Conservation (phyloP, 2,113 vertebrate genomes). For the Odontesthes bonariensis region DNA sequence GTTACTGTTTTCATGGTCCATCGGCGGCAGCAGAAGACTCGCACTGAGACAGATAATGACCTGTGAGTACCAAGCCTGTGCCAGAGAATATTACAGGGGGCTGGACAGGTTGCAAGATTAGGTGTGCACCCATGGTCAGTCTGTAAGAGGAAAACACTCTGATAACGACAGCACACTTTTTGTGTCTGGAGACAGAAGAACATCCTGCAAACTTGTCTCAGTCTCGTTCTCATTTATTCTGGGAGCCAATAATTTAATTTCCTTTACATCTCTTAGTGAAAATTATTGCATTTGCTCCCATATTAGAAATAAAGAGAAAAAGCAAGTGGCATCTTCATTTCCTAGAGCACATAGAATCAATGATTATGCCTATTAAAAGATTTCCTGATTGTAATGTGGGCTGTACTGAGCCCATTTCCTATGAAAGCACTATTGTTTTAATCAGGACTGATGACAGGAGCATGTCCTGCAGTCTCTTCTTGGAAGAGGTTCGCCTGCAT, state of each 20-base stretch:
- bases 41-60: constrained; percentile 80
- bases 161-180: constrained; percentile 39
- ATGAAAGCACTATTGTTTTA: constrained; percentile 60
- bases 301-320: neutral
- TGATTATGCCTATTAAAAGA: constrained; percentile 63
- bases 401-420: constrained; percentile 51
- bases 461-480: constrained; percentile 14
- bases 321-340: constrained; percentile 30
- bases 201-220: constrained; percentile 5
- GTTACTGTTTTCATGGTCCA: constrained; percentile 87
- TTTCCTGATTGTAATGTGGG: constrained; percentile 66
- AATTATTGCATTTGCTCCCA: constrained; percentile 8
- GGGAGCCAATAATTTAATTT: constrained; percentile 19
- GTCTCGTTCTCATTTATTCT: constrained; percentile 14
- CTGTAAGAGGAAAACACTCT: constrained; percentile 46
- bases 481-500: constrained; percentile 16
- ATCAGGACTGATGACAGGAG: constrained; percentile 70
- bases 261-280: neutral
- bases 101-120: constrained; percentile 63
- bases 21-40: constrained; percentile 85
- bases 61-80: constrained; percentile 86
- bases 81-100: constrained; percentile 51
- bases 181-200: constrained; percentile 20
- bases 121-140: constrained; percentile 62
- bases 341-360: constrained; percentile 45